Conservation (phyloP, 2,113 vertebrate genomes). For the Nycticorax nycticorax region DNA sequence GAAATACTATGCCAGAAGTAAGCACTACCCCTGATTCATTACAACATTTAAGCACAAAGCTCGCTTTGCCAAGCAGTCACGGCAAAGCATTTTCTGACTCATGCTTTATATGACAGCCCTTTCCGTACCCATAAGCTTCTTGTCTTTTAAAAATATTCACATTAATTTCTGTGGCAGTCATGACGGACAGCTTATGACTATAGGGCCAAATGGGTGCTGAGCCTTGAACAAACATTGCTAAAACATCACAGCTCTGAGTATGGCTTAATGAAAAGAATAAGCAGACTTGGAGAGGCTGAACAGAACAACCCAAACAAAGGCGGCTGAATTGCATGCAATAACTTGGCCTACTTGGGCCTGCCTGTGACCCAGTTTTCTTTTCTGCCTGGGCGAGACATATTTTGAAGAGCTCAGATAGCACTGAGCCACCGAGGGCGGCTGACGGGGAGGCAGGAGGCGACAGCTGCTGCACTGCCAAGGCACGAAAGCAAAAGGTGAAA, state of each 20-base stretch:
- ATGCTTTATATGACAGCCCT: background rate
- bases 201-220: background rate
- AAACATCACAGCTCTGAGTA: background rate
- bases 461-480: background rate
- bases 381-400: background rate
- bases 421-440: fast-evolving
- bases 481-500: background rate
- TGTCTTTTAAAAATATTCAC: background rate
- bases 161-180: background rate
- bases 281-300: background rate
- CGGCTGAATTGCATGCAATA: background rate
- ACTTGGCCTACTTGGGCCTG: background rate
- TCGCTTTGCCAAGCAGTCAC: background rate
- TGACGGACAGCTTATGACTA: background rate
- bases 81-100: background rate
- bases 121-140: background rate
- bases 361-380: background rate
- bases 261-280: background rate
- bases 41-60: background rate
- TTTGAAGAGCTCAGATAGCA: fast-evolving
- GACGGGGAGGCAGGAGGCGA: background rate
- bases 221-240: background rate
- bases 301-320: background rate
- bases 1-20: background rate
- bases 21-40: background rate